Evolutionary conservation across 2,797 vertebrate genomes (phyloP).

Genomic region (Melanitta fusca): DNA sequence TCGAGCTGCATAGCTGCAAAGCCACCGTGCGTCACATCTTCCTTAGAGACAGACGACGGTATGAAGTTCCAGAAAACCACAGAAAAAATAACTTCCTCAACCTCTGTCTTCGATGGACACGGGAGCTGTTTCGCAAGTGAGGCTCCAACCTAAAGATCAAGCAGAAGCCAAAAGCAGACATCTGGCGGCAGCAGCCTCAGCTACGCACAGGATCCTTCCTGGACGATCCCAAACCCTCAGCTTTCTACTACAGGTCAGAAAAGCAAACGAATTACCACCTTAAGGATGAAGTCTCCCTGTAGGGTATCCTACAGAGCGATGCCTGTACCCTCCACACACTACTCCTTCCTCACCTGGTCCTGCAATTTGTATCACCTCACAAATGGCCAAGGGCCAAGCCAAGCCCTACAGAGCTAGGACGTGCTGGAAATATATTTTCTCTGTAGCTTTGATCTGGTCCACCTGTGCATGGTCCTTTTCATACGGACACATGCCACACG

Average conservation of each 20-base stretch:
- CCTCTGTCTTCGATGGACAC: background rate
- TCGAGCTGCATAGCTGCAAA: constrained; percentile 43
- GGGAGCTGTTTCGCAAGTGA: background rate
- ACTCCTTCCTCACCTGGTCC: background rate
- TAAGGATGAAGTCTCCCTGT: background rate
- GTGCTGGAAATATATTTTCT: background rate
- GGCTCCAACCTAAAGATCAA: constrained; percentile 21
- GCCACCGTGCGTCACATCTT: constrained; percentile 52
- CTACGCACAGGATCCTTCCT: background rate
- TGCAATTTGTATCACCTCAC: background rate
- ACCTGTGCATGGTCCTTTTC: background rate
- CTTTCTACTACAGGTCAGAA: constrained; percentile 5
- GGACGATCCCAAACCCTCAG: background rate
- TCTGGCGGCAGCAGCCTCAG: background rate
- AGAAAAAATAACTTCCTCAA: background rate
- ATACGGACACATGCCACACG: background rate
- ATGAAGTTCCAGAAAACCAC: constrained; percentile 47
- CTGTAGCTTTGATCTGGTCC: background rate
- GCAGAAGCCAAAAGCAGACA: background rate
- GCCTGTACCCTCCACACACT: background rate
- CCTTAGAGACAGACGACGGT: constrained; percentile 36
- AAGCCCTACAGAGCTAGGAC: background rate
- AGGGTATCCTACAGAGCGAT: background rate
- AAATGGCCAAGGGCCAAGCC: background rate
- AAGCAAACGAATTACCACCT: background rate